Conservation (phyloP, 2,888 invertebrate genomes). For the Sminthurinus aureus region DNA sequence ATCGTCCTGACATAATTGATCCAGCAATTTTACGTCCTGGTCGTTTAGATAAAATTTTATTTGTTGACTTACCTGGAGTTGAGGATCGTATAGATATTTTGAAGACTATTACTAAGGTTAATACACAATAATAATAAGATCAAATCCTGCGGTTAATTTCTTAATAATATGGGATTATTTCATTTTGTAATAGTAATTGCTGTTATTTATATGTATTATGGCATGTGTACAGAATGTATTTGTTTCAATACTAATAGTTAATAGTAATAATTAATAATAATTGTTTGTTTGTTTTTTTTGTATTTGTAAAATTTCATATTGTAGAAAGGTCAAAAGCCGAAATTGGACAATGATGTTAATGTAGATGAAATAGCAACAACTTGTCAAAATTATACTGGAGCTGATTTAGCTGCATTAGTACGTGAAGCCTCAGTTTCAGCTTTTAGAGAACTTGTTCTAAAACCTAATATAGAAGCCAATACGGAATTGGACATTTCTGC, state of each 20-base stretch:
- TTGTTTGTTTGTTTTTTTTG: slow-evolving; percentile 40
- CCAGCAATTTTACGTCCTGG: slow-evolving; percentile 98
- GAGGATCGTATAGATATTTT: slow-evolving; percentile 88
- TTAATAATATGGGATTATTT: too few relatives aligned
- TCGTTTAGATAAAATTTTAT: slow-evolving; percentile 91
- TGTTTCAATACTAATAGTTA: neutral
- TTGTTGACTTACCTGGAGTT: slow-evolving; percentile 84
- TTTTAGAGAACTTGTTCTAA: slow-evolving; percentile 75
- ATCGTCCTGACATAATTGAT: slow-evolving; percentile 84
- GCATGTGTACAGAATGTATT: too few relatives aligned
- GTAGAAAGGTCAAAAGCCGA: slow-evolving; percentile 81
- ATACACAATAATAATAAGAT: slow-evolving; percentile 38
- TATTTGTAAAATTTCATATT: slow-evolving; percentile 49
- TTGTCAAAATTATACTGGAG: slow-evolving; percentile 87
- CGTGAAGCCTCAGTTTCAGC: slow-evolving; percentile 85
- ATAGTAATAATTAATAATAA: too few relatives aligned
- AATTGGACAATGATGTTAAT: slow-evolving; percentile 77
- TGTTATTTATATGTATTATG: too few relatives aligned
- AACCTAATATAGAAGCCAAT: slow-evolving; percentile 13
- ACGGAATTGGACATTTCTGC: neutral
- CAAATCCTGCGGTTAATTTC: too few relatives aligned
- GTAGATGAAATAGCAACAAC: slow-evolving; percentile 74
- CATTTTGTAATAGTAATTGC: too few relatives aligned
- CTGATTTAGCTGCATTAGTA: slow-evolving; percentile 89
- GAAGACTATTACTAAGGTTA: slow-evolving; percentile 83